These are phyloP conservation scores for Brachypodius melanocephalos DNA, from an alignment of 2,113 vertebrate genomes.

Conservation along the genomic window DNA sequence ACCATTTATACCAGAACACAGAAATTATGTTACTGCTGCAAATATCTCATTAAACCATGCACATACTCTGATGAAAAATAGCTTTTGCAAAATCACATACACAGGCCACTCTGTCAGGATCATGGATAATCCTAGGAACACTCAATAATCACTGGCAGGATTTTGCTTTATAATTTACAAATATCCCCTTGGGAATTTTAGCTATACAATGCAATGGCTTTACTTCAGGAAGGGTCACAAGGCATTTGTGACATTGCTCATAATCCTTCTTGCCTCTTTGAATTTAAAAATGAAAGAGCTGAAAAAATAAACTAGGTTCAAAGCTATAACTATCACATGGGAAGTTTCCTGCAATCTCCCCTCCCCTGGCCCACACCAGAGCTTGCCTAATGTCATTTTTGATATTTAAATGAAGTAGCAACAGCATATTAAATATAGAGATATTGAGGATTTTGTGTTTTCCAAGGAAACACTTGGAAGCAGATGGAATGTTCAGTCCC, in stretches of 20 bases:
- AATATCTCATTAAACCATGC: not conserved
- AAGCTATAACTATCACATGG: not conserved
- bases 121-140: conserved; percentile 14
- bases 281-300: not conserved
- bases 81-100: conserved; percentile 7
- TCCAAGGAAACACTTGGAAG: not conserved
- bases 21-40: not conserved
- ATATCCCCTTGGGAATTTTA: not conserved
- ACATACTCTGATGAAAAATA: not conserved
- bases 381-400: not conserved
- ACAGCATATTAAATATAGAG: not conserved
- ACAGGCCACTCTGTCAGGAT: not conserved
- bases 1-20: not conserved
- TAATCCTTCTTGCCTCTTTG: not conserved
- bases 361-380: not conserved
- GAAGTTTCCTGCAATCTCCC: not conserved
- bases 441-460: not conserved
- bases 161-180: not conserved
- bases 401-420: not conserved
- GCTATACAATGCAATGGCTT: not conserved
- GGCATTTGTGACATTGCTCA: not conserved
- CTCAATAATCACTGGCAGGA: not conserved
- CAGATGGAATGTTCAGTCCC: not conserved
- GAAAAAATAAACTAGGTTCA: not conserved
- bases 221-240: not conserved